Conservation (phyloP, 2,113 vertebrate genomes). For the Zapus hudsonius region DNA sequence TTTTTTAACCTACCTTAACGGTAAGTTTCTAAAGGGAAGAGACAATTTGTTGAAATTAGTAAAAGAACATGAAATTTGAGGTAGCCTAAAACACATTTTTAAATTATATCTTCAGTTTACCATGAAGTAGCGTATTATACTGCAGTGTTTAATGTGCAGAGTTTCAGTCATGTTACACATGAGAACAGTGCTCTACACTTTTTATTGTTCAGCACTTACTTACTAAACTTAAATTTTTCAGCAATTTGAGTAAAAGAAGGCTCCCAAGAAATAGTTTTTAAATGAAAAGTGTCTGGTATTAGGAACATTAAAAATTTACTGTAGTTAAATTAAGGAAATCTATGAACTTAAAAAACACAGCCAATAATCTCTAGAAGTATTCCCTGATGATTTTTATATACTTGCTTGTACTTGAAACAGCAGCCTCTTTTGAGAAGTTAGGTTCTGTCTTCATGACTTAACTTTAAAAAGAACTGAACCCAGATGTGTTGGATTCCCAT, state of each 20-base stretch:
- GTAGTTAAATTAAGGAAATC: background rate
- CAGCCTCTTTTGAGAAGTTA: no score
- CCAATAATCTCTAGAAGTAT: background rate
- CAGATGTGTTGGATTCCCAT: no score
- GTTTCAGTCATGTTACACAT: slow-evolving; percentile 15
- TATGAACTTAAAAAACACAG: background rate
- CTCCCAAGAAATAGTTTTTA: slow-evolving; percentile 35
- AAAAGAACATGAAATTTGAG: slow-evolving; percentile 35
- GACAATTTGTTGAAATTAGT: slow-evolving; percentile 38
- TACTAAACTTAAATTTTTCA: background rate
- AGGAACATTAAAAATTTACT: background rate
- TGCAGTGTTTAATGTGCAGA: background rate
- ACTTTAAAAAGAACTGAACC: background rate
- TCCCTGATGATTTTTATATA: background rate
- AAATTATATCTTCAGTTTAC: slow-evolving; percentile 30
- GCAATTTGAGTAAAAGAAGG: background rate
- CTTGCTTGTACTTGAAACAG: slow-evolving; percentile 12
- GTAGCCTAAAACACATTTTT: slow-evolving; percentile 22
- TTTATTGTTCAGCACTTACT: slow-evolving; percentile 43
- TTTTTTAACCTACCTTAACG: background rate
- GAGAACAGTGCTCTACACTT: background rate
- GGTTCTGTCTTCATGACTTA: no score
- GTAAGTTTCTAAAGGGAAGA: background rate
- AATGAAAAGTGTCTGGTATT: background rate
- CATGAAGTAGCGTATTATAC: background rate